Evolutionary conservation across 2,113 vertebrate species (phyloP).

Genomic region (Capricornis sumatraensis): DNA sequence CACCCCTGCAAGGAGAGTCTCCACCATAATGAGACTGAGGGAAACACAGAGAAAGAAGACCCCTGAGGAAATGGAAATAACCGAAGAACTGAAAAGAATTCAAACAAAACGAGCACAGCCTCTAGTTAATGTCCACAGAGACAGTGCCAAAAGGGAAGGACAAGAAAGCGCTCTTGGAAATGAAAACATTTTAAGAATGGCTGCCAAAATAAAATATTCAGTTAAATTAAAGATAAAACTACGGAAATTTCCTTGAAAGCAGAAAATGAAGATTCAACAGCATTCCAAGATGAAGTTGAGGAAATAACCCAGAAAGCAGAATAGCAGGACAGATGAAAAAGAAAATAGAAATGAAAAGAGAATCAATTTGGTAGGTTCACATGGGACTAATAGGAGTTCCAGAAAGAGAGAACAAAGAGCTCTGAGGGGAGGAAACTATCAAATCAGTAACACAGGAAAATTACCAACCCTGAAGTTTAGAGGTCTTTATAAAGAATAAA

Average conservation of each 20-base stretch:
- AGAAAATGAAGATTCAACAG: conserved; percentile 11
- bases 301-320: conserved; percentile 11
- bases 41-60: background rate
- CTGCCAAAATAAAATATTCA: background rate
- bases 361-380: background rate
- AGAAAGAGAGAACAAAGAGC: background rate
- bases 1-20: background rate
- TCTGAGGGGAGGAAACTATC: background rate
- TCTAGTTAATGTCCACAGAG: background rate
- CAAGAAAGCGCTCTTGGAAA: background rate
- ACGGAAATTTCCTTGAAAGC: background rate
- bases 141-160: background rate
- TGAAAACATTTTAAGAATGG: background rate
- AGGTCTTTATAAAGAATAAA: background rate
- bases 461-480: background rate
- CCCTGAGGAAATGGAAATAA: background rate
- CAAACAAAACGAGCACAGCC: background rate
- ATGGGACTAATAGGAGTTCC: background rate
- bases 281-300: conserved; percentile 11
- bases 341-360: background rate
- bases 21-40: background rate
- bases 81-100: background rate
- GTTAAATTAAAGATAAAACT: background rate
- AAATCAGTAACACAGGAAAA: conserved; percentile 22
- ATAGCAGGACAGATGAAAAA: conserved; percentile 34